A percentile compares a stretch with the other conserved stretches of the same genome.
These are phyloP conservation scores for Poeciliopsis turneri DNA, from an alignment of 2,797 vertebrate genomes.

Conservation along the genomic window DNA sequence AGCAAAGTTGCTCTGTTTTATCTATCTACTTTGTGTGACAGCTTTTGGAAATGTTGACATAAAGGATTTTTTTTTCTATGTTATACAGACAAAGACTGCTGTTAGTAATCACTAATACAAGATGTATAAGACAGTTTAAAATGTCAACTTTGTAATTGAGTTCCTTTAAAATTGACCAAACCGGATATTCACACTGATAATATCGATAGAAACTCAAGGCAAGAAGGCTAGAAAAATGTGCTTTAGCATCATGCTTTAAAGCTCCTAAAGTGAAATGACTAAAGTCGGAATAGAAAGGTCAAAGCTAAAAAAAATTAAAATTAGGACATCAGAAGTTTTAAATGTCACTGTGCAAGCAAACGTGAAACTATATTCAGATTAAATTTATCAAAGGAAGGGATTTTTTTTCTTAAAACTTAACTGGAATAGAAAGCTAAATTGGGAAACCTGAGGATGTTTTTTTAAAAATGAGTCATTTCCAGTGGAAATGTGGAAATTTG, in stretches of 20 bases:
- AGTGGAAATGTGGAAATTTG: neutral
- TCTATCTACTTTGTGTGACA: neutral
- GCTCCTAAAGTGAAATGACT: neutral
- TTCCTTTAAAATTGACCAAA: neutral
- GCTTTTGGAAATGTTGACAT: neutral
- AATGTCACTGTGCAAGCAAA: neutral
- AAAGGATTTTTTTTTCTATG: neutral
- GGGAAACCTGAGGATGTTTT: neutral
- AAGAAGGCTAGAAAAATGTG: neutral
- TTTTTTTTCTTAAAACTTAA: neutral
- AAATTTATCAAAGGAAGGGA: neutral
- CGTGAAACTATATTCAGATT: neutral
- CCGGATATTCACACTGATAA: neutral
- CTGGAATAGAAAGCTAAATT: neutral
- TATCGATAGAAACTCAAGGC: neutral
- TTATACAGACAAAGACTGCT: neutral
- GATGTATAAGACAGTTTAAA: neutral
- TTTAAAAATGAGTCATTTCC: neutral
- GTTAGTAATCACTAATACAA: neutral
- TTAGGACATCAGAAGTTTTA: neutral
- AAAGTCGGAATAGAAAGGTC: neutral
- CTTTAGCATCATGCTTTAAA: neutral
- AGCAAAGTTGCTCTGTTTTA: neutral
- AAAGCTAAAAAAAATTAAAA: neutral
- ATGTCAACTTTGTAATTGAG: neutral